Percentiles rank a stretch among this genome's conserved stretches.
Evolutionary conservation across 2,113 vertebrate genomes (phyloP).

Genomic region (Columbina picui): DNA sequence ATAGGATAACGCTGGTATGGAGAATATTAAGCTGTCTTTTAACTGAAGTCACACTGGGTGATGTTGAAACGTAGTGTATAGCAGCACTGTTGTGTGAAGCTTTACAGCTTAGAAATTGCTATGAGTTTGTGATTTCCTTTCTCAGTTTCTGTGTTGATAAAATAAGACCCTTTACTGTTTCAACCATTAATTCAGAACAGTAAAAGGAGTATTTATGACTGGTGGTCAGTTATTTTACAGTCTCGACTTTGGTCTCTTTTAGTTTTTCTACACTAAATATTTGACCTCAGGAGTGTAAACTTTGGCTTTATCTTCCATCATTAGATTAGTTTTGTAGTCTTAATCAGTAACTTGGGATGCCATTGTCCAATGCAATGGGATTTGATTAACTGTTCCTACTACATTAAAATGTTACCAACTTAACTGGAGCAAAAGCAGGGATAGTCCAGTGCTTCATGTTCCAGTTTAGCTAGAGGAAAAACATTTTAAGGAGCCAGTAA

Average conservation of each 20-base stretch:
- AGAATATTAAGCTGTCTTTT: not conserved
- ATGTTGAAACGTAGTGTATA: not conserved
- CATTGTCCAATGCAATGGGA: not conserved
- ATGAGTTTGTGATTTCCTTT: not conserved
- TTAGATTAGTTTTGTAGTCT: not conserved
- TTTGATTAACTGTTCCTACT: not conserved
- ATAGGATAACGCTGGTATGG: not conserved
- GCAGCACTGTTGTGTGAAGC: not conserved
- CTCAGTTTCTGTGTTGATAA: not conserved
- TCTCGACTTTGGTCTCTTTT: not conserved
- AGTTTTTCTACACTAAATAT: not conserved
- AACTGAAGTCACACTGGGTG: not conserved
- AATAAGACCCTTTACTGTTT: not conserved
- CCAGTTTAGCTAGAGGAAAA: not conserved
- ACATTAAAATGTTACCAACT: not conserved
- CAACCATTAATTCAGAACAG: not conserved
- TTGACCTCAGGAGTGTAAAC: not conserved
- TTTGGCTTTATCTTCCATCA: not conserved
- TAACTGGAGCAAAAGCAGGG: not conserved
- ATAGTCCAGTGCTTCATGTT: not conserved
- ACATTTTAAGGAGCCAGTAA: not conserved
- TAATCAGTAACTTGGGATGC: not conserved
- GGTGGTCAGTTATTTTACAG: not conserved
- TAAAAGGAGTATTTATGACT: not conserved
- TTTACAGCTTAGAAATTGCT: not conserved